These are phyloP conservation scores for Onychomys arenicola DNA, from an alignment of 2,797 vertebrate species.

Conservation along the genomic window DNA sequence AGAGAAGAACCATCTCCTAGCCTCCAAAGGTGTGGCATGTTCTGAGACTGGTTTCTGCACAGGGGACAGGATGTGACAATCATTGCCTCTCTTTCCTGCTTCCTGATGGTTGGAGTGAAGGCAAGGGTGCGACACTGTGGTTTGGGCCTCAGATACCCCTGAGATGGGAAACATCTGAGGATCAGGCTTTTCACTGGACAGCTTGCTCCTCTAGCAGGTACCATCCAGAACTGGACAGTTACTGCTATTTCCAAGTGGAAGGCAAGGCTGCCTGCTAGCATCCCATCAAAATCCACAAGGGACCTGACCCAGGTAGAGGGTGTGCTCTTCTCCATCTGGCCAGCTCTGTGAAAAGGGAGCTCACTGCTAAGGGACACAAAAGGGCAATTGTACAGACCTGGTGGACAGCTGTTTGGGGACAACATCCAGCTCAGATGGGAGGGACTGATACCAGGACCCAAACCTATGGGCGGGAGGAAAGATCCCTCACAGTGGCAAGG, in stretches of 20 bases:
- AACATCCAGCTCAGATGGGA: background rate
- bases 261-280: background rate
- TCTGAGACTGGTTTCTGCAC: background rate
- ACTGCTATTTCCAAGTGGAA: background rate
- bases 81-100: background rate
- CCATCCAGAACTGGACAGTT: fast-evolving
- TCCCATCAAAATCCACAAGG: background rate
- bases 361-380: background rate
- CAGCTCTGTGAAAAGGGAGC: background rate
- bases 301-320: background rate
- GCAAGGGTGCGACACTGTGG: background rate
- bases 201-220: background rate
- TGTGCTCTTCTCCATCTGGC: background rate
- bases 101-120: background rate
- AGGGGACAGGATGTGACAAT: background rate
- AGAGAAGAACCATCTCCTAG: background rate
- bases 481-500: no score
- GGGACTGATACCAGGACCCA: no score
- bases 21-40: background rate
- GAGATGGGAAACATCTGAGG: no score
- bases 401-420: background rate
- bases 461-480: background rate
- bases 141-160: fast-evolving
- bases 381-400: background rate
- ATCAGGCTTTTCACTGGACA: background rate